Evolutionary conservation across 2,888 invertebrate species (phyloP).

Genomic region (Nomada lathburiana): DNA sequence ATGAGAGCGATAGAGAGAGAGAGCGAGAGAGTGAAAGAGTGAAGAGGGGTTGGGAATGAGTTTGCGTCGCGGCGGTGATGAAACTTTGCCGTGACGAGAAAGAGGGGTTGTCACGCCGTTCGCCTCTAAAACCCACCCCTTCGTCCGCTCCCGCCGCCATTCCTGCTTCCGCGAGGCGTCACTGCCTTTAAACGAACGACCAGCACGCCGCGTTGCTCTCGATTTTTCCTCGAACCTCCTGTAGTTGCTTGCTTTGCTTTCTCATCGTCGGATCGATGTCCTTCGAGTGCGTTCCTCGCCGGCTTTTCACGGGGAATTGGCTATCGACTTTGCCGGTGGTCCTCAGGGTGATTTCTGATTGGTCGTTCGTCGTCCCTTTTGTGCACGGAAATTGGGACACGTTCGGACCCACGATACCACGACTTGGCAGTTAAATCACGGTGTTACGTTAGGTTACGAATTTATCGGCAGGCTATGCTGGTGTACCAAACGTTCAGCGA

Average conservation of each 20-base stretch:
- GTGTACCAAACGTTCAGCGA: neutral
- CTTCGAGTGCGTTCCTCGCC: neutral
- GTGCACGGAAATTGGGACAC: neutral
- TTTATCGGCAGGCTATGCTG: neutral
- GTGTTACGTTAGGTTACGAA: too few species aligned
- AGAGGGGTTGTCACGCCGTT: slow-evolving; percentile 81
- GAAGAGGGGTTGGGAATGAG: slow-evolving; percentile 80
- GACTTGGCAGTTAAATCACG: too few species aligned
- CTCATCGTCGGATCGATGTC: slow-evolving; percentile 17
- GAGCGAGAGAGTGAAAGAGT: slow-evolving; percentile 24
- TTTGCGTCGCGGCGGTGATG: slow-evolving; percentile 83
- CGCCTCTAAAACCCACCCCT: slow-evolving; percentile 68
- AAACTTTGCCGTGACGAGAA: slow-evolving; percentile 84
- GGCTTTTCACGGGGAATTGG: slow-evolving; percentile 12
- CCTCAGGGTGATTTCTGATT: neutral
- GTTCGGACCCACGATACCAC: neutral
- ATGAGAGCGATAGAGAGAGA: neutral
- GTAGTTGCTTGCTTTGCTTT: neutral
- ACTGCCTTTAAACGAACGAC: slow-evolving; percentile 63
- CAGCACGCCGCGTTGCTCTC: slow-evolving; percentile 43
- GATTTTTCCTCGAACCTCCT: slow-evolving; percentile 39
- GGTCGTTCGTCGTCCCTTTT: neutral
- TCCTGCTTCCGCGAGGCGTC: slow-evolving; percentile 61
- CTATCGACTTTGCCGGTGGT: neutral
- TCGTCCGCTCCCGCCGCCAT: slow-evolving; percentile 52